Conservation (phyloP, 2,797 vertebrate genomes). For the Melanogrammus aeglefinus region DNA sequence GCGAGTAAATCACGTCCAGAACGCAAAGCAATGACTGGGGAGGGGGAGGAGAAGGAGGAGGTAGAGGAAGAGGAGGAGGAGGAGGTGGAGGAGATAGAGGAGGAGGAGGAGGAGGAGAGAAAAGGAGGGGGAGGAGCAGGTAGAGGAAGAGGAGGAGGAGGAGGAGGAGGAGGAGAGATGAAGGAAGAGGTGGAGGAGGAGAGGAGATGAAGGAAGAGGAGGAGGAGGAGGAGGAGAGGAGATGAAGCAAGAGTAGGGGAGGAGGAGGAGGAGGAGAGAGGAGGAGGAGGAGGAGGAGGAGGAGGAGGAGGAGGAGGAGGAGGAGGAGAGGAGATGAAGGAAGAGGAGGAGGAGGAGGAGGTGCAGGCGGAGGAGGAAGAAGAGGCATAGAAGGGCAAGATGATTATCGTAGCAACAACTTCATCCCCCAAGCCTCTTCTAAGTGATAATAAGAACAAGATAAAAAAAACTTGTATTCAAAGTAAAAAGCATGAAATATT, state of each 20-base stretch:
- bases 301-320: background rate
- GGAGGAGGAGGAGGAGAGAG: background rate
- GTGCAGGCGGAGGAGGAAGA: background rate
- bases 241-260: background rate
- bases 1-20: background rate
- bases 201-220: background rate
- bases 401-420: background rate
- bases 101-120: background rate
- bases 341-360: background rate
- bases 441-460: background rate
- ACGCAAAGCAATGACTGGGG: background rate
- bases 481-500: background rate
- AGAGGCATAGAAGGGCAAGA: background rate
- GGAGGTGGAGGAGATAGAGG: background rate
- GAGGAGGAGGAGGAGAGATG: background rate
- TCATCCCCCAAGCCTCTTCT: background rate
- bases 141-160: background rate
- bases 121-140: background rate
- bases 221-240: background rate
- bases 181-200: background rate
- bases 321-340: background rate
- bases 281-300: too few species aligned
- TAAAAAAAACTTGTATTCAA: background rate
- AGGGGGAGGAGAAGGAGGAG: too few species aligned
- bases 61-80: background rate